Percentiles rank a stretch among this genome's conserved stretches.
Evolutionary conservation across 2,888 invertebrate species (phyloP).

Genomic region (Tenthredo distinguenda): DNA sequence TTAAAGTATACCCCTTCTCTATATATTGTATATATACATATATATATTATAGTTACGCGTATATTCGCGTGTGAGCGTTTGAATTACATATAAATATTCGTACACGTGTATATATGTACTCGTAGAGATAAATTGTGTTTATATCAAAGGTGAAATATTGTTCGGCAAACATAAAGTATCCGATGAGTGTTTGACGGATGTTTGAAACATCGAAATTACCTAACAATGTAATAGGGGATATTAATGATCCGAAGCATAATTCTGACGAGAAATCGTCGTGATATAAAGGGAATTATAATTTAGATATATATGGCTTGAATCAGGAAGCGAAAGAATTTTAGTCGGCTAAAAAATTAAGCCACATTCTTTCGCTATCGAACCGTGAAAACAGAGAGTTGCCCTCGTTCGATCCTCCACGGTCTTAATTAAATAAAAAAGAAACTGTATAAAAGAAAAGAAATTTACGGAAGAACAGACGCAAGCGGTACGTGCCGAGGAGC

Average conservation of each 20-base stretch:
- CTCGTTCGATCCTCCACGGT: neutral
- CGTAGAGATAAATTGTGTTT: neutral
- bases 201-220: neutral
- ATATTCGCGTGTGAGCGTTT: neutral
- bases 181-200: neutral
- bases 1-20: neutral
- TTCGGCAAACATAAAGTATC: neutral
- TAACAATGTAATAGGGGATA: neutral
- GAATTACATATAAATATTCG: neutral
- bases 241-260: neutral
- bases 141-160: neutral
- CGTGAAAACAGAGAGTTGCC: slow-evolving; percentile 38
- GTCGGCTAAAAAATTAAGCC: neutral
- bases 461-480: neutral
- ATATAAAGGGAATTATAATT: neutral
- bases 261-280: neutral
- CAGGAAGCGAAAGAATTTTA: neutral
- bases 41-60: neutral
- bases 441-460: neutral
- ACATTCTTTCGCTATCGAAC: slow-evolving; percentile 21
- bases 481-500: neutral
- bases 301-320: neutral
- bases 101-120: neutral
- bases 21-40: neutral
- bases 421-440: neutral